These are phyloP conservation scores for Teleogryllus occipitalis DNA, from an alignment of 1,140 invertebrate genomes.

Conservation along the genomic window DNA sequence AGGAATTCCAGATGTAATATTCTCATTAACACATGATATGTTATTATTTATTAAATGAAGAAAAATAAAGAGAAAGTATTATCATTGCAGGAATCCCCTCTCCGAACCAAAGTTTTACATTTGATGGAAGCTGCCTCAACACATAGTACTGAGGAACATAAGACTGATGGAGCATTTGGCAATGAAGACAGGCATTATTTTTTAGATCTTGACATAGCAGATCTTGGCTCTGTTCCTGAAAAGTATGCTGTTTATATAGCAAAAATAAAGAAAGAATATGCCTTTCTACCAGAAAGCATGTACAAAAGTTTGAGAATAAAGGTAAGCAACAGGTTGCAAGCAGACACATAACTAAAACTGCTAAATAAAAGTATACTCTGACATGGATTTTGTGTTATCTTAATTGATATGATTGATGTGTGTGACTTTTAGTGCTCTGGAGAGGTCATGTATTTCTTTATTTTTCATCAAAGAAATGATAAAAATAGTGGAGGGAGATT, in stretches of 20 bases:
- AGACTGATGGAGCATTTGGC: conserved; percentile 44
- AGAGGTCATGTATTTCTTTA: no score
- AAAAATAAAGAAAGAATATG: conserved; percentile 47
- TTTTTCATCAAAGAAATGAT: no score
- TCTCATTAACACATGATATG: not conserved
- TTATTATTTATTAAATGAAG: not conserved
- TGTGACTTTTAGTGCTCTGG: no score
- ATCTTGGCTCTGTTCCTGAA: conserved; percentile 41
- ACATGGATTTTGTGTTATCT: not conserved
- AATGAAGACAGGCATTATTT: conserved; percentile 51
- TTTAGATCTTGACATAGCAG: conserved; percentile 51
- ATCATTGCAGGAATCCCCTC: conserved; percentile 34
- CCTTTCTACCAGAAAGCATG: conserved; percentile 44
- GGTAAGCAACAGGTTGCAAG: conserved; percentile 31
- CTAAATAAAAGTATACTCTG: not conserved
- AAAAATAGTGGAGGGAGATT: no score
- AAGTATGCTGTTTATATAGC: conserved; percentile 44
- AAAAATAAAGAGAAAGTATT: not conserved
- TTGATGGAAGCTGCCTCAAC: conserved; percentile 44
- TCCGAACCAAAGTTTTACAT: conserved; percentile 40
- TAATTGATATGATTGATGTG: not conserved
- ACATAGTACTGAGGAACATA: conserved; percentile 52
- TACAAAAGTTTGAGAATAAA: conserved; percentile 49
- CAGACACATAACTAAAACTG: not conserved
- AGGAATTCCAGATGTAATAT: conserved; percentile 14